Base-by-base conservation (phyloP, 2,113 vertebrate genomes). In the Camelus dromedarius region DNA sequence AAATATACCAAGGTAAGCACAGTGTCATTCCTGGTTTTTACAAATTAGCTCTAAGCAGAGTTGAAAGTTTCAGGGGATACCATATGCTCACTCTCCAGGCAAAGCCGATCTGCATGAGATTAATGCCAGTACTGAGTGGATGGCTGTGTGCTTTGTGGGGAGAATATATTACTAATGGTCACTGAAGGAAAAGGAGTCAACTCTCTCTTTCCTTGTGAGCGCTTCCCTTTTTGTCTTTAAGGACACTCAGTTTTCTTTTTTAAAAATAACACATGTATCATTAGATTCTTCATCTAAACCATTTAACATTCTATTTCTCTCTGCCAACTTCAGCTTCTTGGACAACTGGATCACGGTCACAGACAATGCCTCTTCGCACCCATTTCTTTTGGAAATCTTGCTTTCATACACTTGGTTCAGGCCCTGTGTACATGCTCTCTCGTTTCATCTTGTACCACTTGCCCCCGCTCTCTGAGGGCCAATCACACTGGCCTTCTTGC, bases 21-120 rank as follows among this genome's bases (percentile, higher is more conserved):
- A 75, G 13, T 56, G 19, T 66, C 67, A 62, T 62, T 93, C 77
- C 79, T 89, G 42, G 50, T 30, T 92, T 93, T 96, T 94, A 91
- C 64, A 94, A 94, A 94, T 69, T 88, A 84, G 60, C 64, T 92
- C 48, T 79, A 94, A 97, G 58, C 32, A 64, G 28, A 91, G 50
- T 9, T 94, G 48, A 60, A 93, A 66, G 20, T 88, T 97, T 56
- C 58, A 69, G 48, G 15, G 46, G n/a, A 80, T 58, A 22, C 81
- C 58, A 48, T 84, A 86, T 73, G 46, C 24, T 83, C n/a, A 30
- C 46, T 60, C 60, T 62, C 12, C 52, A 76, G 50, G 64, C 76
- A 90, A 80, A 96, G 32, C 24, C 76, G 87, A n/a, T 89, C 80
- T 54, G 30, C n/a, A 26, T 54, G 60, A 83, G 58, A 91, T 48